Conservation (phyloP, 2,113 vertebrate genomes). For the Eudorcas thomsonii region DNA sequence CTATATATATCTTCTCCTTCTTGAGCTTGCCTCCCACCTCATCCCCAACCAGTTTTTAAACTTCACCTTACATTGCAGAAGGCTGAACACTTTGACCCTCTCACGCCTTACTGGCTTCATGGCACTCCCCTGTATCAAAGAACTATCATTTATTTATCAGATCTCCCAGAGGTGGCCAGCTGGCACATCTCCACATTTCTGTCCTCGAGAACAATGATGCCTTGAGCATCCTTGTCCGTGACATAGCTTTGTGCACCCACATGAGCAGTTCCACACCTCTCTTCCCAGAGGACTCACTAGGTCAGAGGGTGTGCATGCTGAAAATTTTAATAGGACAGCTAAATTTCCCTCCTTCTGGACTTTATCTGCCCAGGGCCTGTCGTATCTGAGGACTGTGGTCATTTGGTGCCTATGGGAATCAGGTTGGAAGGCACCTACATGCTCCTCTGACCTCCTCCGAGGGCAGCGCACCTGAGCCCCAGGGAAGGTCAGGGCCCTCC, state of each 20-base stretch:
- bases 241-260: neutral
- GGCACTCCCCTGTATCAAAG: neutral
- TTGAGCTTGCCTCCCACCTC: neutral
- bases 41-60: neutral
- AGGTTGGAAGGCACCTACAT: neutral
- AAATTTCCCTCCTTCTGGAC: neutral
- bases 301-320: neutral
- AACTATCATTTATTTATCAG: slow-evolving; percentile 2
- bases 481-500: neutral
- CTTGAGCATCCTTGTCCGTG: neutral
- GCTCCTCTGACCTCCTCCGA: neutral
- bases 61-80: neutral
- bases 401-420: neutral
- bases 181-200: neutral
- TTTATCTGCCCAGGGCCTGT: neutral
- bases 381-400: neutral
- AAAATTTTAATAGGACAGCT: neutral
- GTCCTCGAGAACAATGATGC: neutral
- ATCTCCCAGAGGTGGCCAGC: neutral
- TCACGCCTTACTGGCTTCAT: neutral
- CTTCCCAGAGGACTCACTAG: neutral
- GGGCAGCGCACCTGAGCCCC: neutral
- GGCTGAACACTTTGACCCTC: neutral
- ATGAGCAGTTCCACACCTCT: neutral
- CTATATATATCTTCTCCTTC: neutral